phyloP scores from a whole-genome alignment of 2,888 invertebrate species.

The Meiosimyza platycephala region DNA sequence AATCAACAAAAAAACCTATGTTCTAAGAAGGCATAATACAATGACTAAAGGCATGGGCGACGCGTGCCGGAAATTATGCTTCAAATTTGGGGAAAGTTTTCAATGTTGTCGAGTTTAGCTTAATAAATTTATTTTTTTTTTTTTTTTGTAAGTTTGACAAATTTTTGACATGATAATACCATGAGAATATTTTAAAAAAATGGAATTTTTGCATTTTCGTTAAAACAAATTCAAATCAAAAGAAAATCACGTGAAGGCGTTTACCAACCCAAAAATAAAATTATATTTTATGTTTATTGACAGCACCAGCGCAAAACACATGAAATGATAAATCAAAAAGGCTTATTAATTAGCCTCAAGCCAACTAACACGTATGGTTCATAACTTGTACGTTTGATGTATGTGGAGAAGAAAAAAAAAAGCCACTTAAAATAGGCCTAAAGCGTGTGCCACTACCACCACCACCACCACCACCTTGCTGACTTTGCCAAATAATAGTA shows the following conservation, averaged over 20 bases:
- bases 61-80: constrained; percentile 7
- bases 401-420: too few relatives aligned
- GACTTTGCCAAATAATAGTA: constrained; percentile 45
- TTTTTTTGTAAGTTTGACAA: too few relatives aligned
- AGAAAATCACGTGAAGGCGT: neutral
- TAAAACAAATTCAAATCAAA: neutral
- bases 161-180: too few relatives aligned
- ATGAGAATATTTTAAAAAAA: too few relatives aligned
- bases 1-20: neutral
- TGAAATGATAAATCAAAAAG: constrained; percentile 28
- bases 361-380: neutral
- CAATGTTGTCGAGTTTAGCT: too few relatives aligned
- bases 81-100: too few relatives aligned
- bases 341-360: constrained; percentile 30
- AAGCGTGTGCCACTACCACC: neutral
- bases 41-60: neutral
- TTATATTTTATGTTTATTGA: constrained; percentile 10
- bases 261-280: constrained; percentile 19
- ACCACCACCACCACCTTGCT: constrained; percentile 1
- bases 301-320: constrained; percentile 1
- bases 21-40: too few relatives aligned
- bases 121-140: too few relatives aligned
- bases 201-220: neutral
- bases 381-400: neutral
- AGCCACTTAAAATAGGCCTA: too few relatives aligned